These are phyloP conservation scores for Pelusios castaneus DNA, from an alignment of 2,113 vertebrate genomes.

Conservation along the genomic window DNA sequence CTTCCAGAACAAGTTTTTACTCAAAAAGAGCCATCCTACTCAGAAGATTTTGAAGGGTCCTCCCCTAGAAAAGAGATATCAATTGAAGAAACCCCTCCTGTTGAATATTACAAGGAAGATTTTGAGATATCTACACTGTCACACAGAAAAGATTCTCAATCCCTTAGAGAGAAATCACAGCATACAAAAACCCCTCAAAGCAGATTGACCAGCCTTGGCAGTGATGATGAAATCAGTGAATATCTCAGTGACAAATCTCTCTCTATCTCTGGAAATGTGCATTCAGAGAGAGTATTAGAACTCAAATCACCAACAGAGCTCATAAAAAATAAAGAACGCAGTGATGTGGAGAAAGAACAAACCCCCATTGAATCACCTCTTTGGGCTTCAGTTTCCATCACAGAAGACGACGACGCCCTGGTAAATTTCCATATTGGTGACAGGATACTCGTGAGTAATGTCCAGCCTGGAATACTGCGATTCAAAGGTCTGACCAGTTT, in stretches of 20 bases:
- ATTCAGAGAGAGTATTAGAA: slow-evolving; percentile 80
- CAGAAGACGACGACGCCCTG: slow-evolving; percentile 74
- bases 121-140: slow-evolving; percentile 78
- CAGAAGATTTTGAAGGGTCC: slow-evolving; percentile 75
- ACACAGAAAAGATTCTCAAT: slow-evolving; percentile 45
- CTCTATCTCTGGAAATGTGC: slow-evolving; percentile 66
- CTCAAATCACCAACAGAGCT: slow-evolving; percentile 75
- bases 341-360: slow-evolving; percentile 65
- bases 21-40: slow-evolving; percentile 59
- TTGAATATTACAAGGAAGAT: slow-evolving; percentile 77
- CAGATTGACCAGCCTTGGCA: slow-evolving; percentile 69
- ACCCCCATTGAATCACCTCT: slow-evolving; percentile 19
- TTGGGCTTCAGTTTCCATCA: slow-evolving; percentile 27
- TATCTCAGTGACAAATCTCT: slow-evolving; percentile 79
- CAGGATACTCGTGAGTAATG: slow-evolving; percentile 88
- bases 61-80: slow-evolving; percentile 70
- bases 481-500: slow-evolving; percentile 94
- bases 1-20: slow-evolving; percentile 54
- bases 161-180: slow-evolving; percentile 59
- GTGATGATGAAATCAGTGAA: slow-evolving; percentile 87
- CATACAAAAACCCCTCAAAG: slow-evolving; percentile 56
- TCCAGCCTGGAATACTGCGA: slow-evolving; percentile 89
- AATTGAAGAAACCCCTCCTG: slow-evolving; percentile 43
- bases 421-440: slow-evolving; percentile 85
- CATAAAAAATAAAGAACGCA: slow-evolving; percentile 69